Percentiles rank a stretch among this genome's conserved stretches.
phyloP scores from a whole-genome alignment of 1,140 invertebrate genomes.

The Stegodyphus dumicola region DNA sequence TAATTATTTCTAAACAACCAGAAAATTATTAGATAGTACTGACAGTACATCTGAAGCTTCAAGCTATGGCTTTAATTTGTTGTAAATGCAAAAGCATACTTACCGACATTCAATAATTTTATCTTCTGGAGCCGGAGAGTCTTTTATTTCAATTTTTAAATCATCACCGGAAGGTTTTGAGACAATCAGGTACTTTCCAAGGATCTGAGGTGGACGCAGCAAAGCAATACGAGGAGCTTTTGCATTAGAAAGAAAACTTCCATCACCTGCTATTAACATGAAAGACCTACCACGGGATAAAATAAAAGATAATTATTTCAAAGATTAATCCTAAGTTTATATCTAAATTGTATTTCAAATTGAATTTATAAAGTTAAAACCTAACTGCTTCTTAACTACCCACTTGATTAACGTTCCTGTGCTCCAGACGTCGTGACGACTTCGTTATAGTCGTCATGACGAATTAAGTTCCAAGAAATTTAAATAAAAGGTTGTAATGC shows the following conservation, averaged over 20 bases:
- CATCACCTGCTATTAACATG: neutral
- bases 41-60: neutral
- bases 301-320: neutral
- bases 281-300: neutral
- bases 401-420: too few species aligned
- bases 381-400: too few species aligned
- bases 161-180: neutral
- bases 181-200: neutral
- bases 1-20: neutral
- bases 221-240: neutral
- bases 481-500: too few species aligned
- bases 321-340: neutral
- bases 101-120: slow-evolving; percentile 2
- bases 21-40: neutral
- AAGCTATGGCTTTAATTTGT: neutral
- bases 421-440: too few species aligned
- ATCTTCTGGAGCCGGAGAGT: neutral
- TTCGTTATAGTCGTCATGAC: too few species aligned
- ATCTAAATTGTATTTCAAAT: too few species aligned
- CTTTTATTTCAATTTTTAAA: neutral
- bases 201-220: neutral
- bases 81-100: neutral
- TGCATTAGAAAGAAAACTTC: neutral
- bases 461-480: too few species aligned
- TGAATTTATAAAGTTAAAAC: too few species aligned